Evolutionary conservation across 2,797 vertebrate species (phyloP).

Genomic region (Acanthurus tractus): DNA sequence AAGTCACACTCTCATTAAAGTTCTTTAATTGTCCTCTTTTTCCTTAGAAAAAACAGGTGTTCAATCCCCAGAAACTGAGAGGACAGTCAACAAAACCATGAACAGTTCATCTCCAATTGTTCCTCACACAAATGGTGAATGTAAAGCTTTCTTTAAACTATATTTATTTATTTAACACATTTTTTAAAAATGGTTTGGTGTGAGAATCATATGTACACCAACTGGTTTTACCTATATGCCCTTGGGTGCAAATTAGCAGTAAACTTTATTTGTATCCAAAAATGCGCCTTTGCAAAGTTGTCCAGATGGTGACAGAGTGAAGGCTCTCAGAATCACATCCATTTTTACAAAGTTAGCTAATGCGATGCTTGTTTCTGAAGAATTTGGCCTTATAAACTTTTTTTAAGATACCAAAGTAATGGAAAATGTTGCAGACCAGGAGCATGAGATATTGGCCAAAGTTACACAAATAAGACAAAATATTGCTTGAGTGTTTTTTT

Average conservation of each 20-base stretch:
- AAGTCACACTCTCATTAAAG: background rate
- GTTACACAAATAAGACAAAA: too few relatives aligned
- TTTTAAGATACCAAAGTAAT: too few relatives aligned
- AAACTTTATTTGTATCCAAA: background rate
- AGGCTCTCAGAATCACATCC: background rate
- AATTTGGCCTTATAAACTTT: too few relatives aligned
- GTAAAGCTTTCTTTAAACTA: background rate
- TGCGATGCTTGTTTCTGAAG: background rate
- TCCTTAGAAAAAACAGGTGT: rapidly evolving
- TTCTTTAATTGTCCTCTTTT: background rate
- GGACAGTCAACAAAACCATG: rapidly evolving
- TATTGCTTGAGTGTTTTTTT: too few relatives aligned
- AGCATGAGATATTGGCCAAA: too few relatives aligned
- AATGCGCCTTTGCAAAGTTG: too few relatives aligned
- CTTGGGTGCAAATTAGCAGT: background rate
- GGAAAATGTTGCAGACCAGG: too few relatives aligned
- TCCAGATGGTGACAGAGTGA: too few relatives aligned
- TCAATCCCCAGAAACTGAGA: rapidly evolving
- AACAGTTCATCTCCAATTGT: rapidly evolving
- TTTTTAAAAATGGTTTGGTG: too few relatives aligned
- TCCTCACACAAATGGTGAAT: rapidly evolving
- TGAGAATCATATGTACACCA: too few relatives aligned
- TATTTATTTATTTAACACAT: background rate
- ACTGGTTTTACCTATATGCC: background rate
- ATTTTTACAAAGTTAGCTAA: background rate